Base-by-base conservation (phyloP, 2,888 invertebrate genomes). In the Drosophila limbata region DNA sequence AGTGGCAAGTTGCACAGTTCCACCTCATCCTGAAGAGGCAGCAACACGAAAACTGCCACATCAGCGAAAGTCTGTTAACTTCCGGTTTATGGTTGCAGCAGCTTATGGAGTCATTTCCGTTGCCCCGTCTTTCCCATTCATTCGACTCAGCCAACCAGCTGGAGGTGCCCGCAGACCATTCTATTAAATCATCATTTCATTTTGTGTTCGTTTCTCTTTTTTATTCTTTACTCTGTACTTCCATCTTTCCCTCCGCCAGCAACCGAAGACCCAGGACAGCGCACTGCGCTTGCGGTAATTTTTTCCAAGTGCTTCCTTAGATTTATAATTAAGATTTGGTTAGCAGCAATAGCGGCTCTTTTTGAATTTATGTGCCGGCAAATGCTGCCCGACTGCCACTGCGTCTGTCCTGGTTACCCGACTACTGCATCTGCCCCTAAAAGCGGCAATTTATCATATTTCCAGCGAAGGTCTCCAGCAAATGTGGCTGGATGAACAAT, bases 311-410 rank as follows among this genome's bases (percentile, higher is more conserved):
- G 86, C 87, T 91, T 91, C 90, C 90, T 90, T 90, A 91, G 90
- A 90, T 90, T 90, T 90, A 91, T 91, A 90, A 90, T 90, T 90
- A 90, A 90, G 90, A 90, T 90, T 90, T 90, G 90, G 91, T 90
- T 89, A 84, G 87, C 79, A 90, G 77, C 79, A 91, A 90, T 87
- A 91, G 88, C 76, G 81, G 76, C 84, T 81, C 88, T 88, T 81
- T 88, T 71, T 84, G 80, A 91, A 90, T 90, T 91, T 91, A 91
- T 89, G 89, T 81, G 75, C 81, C 81, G 67, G 80, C 79, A 77
- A 79, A 70, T 79, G 75, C 52, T 67, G 66, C 66, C 57, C 55
- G 68, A 39, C 62, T 42, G 42, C 35, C 33, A 42, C 42, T 62
- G 37, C 53, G 55, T 15, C 67, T 62, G 17, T 47, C 61, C 59